Evolutionary conservation across 2,113 vertebrate genomes (phyloP), one percentile per base, ranked within the genome.

Genomic region (Orcinus orca): DNA sequence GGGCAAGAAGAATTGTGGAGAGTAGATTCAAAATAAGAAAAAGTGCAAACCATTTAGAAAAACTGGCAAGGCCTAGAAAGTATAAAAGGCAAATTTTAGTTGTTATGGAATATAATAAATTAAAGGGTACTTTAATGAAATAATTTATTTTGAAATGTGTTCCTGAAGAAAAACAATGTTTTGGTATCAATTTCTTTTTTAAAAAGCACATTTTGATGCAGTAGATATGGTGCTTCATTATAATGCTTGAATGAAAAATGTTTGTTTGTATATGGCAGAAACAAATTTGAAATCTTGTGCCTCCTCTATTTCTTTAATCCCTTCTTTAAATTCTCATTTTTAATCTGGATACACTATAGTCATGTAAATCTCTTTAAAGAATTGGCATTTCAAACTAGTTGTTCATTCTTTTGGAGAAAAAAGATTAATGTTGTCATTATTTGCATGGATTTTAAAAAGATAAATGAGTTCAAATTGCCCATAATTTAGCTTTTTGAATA

Each of bases 401-500:
- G 68, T 63, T 93, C 65, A 89, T 88, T 82, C 36, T 94, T 96
- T 44, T 62, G 7, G 18, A n/a, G 62, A 33, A 67, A 79, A 80
- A 83, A 93, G 81, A 91, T 92, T 94, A 97, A 85, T 96, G 86
- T 77, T 95, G 68, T 76, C 93, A 92, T 97, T 97, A 92, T 96
- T 96, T 93, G 13, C 74, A 90, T 92, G 79, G 63, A 90, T 90
- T 95, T 93, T 91, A 44, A 96, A 97, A 97, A 96, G 82, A 93
- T 96, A 97, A 96, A 97, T 97, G 83, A 97, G 47, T 88, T 97
- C 60, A 70, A 96, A 98, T 91, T 97, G 41, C 71, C 55, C 92
- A 92, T 95, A 82, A 97, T 96, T 96, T 96, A 95, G 90, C 50
- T 94, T 96, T 97, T 80, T 90, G 29, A 97, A 97, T 97, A 80